Conservation (phyloP, 2,113 vertebrate genomes). For the Nanger granti region DNA sequence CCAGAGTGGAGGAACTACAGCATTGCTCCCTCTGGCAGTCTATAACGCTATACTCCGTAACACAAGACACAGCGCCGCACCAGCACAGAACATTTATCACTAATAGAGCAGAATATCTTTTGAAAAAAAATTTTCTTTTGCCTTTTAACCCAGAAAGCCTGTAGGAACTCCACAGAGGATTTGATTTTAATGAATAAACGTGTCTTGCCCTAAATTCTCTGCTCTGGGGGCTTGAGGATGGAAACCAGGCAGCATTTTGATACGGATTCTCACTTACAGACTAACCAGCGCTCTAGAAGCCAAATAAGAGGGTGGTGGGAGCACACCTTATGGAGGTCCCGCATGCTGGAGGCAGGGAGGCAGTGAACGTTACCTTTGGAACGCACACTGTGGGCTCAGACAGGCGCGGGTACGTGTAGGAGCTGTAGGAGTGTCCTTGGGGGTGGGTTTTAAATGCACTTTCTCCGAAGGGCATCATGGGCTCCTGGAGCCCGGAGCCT, state of each 20-base stretch:
- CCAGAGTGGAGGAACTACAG: background rate
- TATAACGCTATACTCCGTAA: background rate
- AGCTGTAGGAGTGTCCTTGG: conserved; percentile 93
- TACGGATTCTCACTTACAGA: background rate
- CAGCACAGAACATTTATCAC: background rate
- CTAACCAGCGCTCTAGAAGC: background rate
- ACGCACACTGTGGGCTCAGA: conserved; percentile 88
- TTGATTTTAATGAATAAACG: background rate
- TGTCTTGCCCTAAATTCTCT: background rate
- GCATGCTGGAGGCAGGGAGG: background rate
- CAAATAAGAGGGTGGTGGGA: accelerated
- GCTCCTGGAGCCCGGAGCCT: conserved; percentile 96
- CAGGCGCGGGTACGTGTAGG: conserved; percentile 97
- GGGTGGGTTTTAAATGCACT: conserved; percentile 89
- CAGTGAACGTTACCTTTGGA: conserved; percentile 85
- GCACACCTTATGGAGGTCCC: background rate
- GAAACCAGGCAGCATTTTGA: background rate
- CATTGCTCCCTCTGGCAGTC: background rate
- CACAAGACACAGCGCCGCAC: background rate
- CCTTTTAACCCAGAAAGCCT: conserved; percentile 15
- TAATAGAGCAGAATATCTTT: background rate
- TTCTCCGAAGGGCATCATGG: conserved; percentile 86
- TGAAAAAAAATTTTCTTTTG: background rate
- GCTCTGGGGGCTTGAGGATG: background rate
- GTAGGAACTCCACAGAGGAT: background rate